These are phyloP conservation scores for Trisateles emortualis DNA, from an alignment of 2,888 invertebrate species.

Conservation along the genomic window DNA sequence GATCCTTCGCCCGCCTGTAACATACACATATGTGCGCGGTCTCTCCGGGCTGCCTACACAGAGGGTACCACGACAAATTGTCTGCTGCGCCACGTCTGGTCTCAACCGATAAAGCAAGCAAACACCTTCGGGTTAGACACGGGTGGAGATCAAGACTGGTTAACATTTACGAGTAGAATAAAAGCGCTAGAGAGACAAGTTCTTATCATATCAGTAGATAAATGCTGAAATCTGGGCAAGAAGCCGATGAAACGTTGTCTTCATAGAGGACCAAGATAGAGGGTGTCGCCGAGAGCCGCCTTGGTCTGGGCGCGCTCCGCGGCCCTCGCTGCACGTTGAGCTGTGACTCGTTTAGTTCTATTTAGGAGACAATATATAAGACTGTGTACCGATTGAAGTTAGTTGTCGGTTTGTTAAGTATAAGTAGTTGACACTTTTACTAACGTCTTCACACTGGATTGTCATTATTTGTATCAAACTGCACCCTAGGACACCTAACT, in stretches of 20 bases:
- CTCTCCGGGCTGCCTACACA: slow-evolving; percentile 94
- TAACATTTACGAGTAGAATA: slow-evolving; percentile 70
- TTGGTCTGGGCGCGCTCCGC: slow-evolving; percentile 31
- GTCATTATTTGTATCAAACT: slow-evolving; percentile 49
- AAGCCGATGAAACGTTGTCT: slow-evolving; percentile 61
- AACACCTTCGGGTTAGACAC: slow-evolving; percentile 48
- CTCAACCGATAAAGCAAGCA: slow-evolving; percentile 72
- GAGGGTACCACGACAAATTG: slow-evolving; percentile 89
- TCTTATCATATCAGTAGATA: slow-evolving; percentile 81
- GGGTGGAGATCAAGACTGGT: slow-evolving; percentile 79
- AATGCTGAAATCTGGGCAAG: slow-evolving; percentile 58
- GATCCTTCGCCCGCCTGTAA: slow-evolving; percentile 92
- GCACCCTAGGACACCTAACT: slow-evolving; percentile 59
- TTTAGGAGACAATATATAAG: slow-evolving; percentile 69
- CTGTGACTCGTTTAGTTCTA: slow-evolving; percentile 68
- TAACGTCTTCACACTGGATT: slow-evolving; percentile 46
- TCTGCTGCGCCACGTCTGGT: slow-evolving; percentile 68
- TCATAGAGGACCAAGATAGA: slow-evolving; percentile 72
- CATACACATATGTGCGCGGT: slow-evolving; percentile 93
- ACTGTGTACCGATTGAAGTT: slow-evolving; percentile 66
- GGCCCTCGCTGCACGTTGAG: slow-evolving; percentile 52
- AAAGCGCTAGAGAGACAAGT: slow-evolving; percentile 65
- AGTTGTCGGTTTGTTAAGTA: slow-evolving; percentile 54
- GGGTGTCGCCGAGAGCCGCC: slow-evolving; percentile 47
- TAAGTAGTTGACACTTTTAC: slow-evolving; percentile 49